Percentiles rank a stretch among this genome's conserved stretches.
Conservation (phyloP, 2,888 invertebrate genomes). For the Drosophila affinis region DNA sequence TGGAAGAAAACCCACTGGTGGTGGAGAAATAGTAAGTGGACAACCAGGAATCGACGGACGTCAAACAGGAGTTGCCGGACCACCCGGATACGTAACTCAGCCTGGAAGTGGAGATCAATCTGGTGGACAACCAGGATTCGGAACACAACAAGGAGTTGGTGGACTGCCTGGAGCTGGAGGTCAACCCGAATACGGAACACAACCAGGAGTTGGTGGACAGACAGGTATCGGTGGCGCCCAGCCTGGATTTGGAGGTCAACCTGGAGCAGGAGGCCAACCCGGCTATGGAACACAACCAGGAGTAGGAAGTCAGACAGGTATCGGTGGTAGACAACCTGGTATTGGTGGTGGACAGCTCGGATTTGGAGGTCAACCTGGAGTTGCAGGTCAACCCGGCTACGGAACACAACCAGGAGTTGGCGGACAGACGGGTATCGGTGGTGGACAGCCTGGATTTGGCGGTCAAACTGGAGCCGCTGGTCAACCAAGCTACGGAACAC, state of each 20-base stretch:
- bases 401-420: constrained; percentile 10
- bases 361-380: constrained; percentile 19
- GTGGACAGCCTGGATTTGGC: constrained; percentile 34
- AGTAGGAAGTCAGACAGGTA: constrained; percentile 17
- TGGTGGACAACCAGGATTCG: not conserved
- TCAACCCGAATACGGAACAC: constrained; percentile 7
- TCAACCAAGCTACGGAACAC: constrained; percentile 4
- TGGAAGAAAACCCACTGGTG: constrained; percentile 15
- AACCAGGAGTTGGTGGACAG: not conserved
- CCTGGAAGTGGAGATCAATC: constrained; percentile 18
- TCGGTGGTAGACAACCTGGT: constrained; percentile 6
- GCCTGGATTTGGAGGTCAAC: constrained; percentile 18
- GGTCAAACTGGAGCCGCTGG: constrained; percentile 18
- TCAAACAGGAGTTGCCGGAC: constrained; percentile 35
- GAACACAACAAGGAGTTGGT: constrained; percentile 1
- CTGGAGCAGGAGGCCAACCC: constrained; percentile 22
- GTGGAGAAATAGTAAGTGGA: not conserved
- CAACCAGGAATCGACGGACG: not conserved
- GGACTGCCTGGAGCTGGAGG: constrained; percentile 10
- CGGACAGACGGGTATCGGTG: not conserved
- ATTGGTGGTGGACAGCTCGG: constrained; percentile 16
- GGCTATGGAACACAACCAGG: constrained; percentile 3
- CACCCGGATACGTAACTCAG: constrained; percentile 12
- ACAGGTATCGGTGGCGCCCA: not conserved
- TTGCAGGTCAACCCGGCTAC: constrained; percentile 20